These are phyloP conservation scores for Mantis religiosa DNA, from an alignment of 2,888 invertebrate genomes.

Conservation along the genomic window DNA sequence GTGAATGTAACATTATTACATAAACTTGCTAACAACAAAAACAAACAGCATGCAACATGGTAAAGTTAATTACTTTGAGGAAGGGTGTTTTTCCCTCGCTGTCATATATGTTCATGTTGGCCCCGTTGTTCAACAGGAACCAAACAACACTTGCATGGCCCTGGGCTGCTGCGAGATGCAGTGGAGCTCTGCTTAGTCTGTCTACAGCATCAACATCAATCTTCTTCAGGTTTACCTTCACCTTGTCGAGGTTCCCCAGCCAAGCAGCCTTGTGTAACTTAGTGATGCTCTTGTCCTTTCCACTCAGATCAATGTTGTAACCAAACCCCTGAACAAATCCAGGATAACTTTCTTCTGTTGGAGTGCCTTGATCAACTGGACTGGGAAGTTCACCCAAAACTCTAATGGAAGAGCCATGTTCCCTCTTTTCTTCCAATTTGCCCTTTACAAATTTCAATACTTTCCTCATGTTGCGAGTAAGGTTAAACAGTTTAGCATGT, in stretches of 20 bases:
- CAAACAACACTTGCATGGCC: conserved; percentile 39
- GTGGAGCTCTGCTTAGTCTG: conserved; percentile 36
- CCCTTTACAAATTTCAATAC: conserved; percentile 40
- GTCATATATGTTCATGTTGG: conserved; percentile 37
- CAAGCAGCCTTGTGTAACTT: conserved; percentile 39
- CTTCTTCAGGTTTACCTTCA: conserved; percentile 37
- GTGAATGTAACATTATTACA: too few species aligned
- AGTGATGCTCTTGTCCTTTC: conserved; percentile 38
- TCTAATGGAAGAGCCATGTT: conserved; percentile 21
- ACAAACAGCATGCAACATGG: too few species aligned
- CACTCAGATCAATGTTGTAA: conserved; percentile 37
- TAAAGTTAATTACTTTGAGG: conserved; percentile 35
- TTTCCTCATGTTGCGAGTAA: conserved; percentile 35
- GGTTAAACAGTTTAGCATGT: neutral
- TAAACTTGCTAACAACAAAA: too few species aligned
- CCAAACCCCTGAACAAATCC: conserved; percentile 29
- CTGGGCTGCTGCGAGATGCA: conserved; percentile 40
- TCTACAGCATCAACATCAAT: conserved; percentile 38
- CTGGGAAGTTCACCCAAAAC: conserved; percentile 19
- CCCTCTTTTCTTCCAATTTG: conserved; percentile 37
- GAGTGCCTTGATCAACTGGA: conserved; percentile 17
- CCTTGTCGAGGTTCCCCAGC: conserved; percentile 39
- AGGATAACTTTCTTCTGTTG: conserved; percentile 15
- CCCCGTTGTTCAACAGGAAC: conserved; percentile 38
- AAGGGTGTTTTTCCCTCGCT: conserved; percentile 40